Evolutionary conservation across 2,888 invertebrate genomes (phyloP).

Genomic region (Oxycera nigricornis): DNA sequence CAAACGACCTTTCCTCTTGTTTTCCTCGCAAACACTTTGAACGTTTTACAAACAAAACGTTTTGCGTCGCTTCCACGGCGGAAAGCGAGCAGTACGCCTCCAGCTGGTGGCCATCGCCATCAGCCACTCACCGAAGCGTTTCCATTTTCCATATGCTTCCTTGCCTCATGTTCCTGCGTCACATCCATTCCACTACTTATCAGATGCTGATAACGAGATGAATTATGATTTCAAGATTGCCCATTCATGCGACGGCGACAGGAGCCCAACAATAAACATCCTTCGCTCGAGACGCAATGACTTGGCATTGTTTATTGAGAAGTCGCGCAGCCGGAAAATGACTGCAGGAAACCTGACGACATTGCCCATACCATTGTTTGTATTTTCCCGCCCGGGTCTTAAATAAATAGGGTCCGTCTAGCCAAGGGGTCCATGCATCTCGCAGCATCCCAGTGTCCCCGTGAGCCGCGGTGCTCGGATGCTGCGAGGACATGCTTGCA

Average conservation of each 20-base stretch:
- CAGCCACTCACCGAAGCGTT: background rate
- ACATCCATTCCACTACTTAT: background rate
- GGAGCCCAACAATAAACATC: background rate
- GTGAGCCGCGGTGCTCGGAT: background rate
- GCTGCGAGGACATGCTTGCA: background rate
- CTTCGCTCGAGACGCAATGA: background rate
- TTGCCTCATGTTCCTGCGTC: background rate
- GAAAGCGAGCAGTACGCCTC: background rate
- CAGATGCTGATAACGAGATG: background rate
- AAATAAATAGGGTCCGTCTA: slow-evolving; percentile 6
- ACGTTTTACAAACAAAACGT: background rate
- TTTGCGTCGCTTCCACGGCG: background rate
- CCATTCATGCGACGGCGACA: background rate
- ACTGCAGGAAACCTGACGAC: background rate
- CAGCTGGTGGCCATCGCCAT: background rate
- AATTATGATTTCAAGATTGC: background rate
- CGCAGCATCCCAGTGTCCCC: background rate
- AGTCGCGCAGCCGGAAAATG: background rate
- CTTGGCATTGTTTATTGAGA: background rate
- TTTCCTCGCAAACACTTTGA: background rate
- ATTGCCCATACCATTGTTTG: slow-evolving; percentile 4
- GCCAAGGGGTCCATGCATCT: background rate
- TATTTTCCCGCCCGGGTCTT: background rate
- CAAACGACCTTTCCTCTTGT: background rate
- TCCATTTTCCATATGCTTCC: background rate